These are phyloP conservation scores for Microtus ochrogaster DNA, from an alignment of 2,113 vertebrate genomes.

Conservation along the genomic window DNA sequence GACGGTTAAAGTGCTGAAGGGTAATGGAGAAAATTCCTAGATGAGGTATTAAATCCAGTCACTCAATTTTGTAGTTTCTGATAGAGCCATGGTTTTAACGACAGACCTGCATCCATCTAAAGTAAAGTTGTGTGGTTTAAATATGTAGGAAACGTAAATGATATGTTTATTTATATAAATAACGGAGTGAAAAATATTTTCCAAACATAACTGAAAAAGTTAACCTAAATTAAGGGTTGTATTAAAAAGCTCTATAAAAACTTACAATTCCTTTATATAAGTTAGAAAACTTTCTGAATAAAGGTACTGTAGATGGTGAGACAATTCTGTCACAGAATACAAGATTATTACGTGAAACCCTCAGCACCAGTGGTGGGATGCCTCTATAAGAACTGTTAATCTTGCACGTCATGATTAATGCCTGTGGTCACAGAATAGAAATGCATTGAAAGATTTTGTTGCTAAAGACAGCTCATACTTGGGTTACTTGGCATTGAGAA, in stretches of 20 bases:
- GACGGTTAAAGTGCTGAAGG: constrained; percentile 41
- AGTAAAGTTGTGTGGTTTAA: not conserved
- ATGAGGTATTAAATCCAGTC: not conserved
- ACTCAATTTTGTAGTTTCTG: constrained; percentile 35
- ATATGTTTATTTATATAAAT: constrained; percentile 34
- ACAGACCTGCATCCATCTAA: not conserved
- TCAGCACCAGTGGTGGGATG: too few species aligned
- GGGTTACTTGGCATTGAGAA: not conserved
- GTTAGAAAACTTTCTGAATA: not conserved
- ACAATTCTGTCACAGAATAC: not conserved
- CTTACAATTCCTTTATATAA: too few species aligned
- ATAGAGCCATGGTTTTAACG: not conserved
- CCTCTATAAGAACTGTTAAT: not conserved
- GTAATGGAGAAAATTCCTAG: not conserved
- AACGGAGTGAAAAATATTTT: constrained; percentile 13
- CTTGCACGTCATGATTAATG: not conserved
- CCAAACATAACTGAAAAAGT: not conserved
- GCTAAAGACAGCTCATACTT: not conserved
- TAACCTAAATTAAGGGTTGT: not conserved
- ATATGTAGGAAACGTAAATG: not conserved
- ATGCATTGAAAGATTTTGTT: not conserved
- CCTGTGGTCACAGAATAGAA: not conserved
- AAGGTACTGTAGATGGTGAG: too few species aligned
- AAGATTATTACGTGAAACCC: not conserved
- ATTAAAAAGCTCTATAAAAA: not conserved